Evolutionary conservation across 2,113 vertebrate genomes (phyloP), one percentile per base, ranked within the genome.

Genomic region (Colaptes auratus): DNA sequence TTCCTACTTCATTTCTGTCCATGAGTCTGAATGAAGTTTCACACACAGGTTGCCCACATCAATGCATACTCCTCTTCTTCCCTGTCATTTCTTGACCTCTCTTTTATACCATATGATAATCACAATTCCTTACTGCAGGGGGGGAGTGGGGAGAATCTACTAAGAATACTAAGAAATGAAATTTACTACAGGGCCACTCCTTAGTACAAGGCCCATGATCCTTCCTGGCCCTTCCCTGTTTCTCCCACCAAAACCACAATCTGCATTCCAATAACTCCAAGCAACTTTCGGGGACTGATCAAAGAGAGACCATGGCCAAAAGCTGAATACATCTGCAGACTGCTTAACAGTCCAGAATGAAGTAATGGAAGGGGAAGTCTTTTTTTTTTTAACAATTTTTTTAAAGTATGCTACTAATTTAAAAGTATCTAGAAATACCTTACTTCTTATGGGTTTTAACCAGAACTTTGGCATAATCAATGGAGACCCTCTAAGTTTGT

Each of bases 381-480:
- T 42, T 39, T 11, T 11, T 39, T 39, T 39, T 39, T 39, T 39
- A 39, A 39, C 10, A 39, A 10, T 58, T 9, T 25, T n/a, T 65
- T 12, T 44, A 44, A 44, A 23, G 5, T 7, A 28, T 23, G n/a
- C 5, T 55, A 28, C 27, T 55, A 42, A 60, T 56, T 52, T 5
- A 4, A 67, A 85, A 56, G 2, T 50, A 77, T 55, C 52, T 88
- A 30, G 52, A 96, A 91, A 89, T 86, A 67, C 18, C 88, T 96
- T 80, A 66, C 48, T 91, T 89, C 20, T 88, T 61, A 66, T 76
- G 75, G 12, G 25, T 94, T 96, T 93, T 88, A 95, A 88, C n/a
- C 46, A 94, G 91, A 76, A 76, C 53, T 55, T 53, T 73, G 92
- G 78, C 74, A 89, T 70, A 69, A 79, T 42, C 83, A 82, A 75